A percentile compares a stretch with the other conserved stretches of the same genome.
These are phyloP conservation scores for Oncorhynchus keta DNA, from an alignment of 2,113 vertebrate species.

Conservation along the genomic window DNA sequence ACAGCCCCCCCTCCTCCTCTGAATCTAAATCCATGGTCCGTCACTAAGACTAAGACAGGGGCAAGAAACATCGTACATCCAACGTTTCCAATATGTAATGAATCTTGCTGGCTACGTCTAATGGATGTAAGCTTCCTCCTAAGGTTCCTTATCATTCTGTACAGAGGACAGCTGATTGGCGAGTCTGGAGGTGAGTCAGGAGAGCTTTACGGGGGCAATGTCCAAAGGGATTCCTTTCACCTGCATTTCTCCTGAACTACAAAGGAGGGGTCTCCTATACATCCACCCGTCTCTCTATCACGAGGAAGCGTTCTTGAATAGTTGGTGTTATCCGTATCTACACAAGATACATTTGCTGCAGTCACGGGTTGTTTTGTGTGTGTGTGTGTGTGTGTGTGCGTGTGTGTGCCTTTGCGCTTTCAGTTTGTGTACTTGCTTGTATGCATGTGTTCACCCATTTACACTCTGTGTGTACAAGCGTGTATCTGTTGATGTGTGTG, in stretches of 20 bases:
- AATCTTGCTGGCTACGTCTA: conserved; percentile 28
- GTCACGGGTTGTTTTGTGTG: neutral
- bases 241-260: conserved; percentile 34
- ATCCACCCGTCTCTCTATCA: conserved; percentile 29
- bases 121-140: conserved; percentile 34
- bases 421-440: neutral
- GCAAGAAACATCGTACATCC: conserved; percentile 6
- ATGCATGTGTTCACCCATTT: too few relatives aligned
- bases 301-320: neutral
- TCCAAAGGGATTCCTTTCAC: conserved; percentile 47
- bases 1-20: neutral
- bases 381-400: neutral
- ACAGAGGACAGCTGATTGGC: conserved; percentile 52
- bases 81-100: conserved; percentile 27
- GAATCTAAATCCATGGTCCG: conserved; percentile 1
- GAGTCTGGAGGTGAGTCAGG: conserved; percentile 13
- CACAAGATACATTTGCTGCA: neutral
- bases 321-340: neutral
- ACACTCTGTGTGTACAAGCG: neutral
- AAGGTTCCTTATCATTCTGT: conserved; percentile 42
- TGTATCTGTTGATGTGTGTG: neutral
- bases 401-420: too few relatives aligned
- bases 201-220: conserved; percentile 51
- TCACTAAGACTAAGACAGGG: neutral
- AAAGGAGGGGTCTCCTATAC: conserved; percentile 24